These are phyloP conservation scores for Chloroclysta siterata DNA, from an alignment of 2,888 invertebrate species.

Conservation along the genomic window DNA sequence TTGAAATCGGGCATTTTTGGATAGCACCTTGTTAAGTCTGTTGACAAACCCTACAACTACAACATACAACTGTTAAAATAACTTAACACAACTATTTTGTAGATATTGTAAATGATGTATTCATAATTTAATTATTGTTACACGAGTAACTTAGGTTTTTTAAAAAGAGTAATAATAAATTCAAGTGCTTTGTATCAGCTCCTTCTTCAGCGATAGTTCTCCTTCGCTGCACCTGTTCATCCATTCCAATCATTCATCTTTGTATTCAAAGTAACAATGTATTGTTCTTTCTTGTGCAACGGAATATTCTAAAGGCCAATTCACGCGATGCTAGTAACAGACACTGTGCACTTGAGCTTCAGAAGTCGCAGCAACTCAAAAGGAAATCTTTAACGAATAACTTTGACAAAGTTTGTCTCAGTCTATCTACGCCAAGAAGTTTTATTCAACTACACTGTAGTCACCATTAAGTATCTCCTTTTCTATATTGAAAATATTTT, in stretches of 20 bases:
- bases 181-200: background rate
- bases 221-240: background rate
- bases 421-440: constrained; percentile 28
- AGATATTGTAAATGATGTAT: too few relatives aligned
- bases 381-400: constrained; percentile 34
- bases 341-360: constrained; percentile 28
- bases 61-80: too few relatives aligned
- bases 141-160: too few relatives aligned
- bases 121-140: too few relatives aligned
- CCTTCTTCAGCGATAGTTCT: background rate
- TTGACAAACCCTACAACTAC: too few relatives aligned
- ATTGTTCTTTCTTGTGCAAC: constrained; percentile 8
- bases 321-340: constrained; percentile 35
- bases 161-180: background rate
- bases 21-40: too few relatives aligned
- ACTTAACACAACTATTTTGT: too few relatives aligned
- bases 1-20: too few relatives aligned
- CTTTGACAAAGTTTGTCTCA: constrained; percentile 24
- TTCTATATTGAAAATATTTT: background rate
- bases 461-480: background rate
- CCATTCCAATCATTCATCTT: constrained; percentile 2
- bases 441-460: constrained; percentile 1
- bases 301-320: constrained; percentile 27
- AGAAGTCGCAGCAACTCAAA: constrained; percentile 22
- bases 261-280: constrained; percentile 31